A percentile compares a stretch with the other conserved stretches of the same genome.
Conservation (phyloP, 2,888 invertebrate species). For the Heliconius ethilla region DNA sequence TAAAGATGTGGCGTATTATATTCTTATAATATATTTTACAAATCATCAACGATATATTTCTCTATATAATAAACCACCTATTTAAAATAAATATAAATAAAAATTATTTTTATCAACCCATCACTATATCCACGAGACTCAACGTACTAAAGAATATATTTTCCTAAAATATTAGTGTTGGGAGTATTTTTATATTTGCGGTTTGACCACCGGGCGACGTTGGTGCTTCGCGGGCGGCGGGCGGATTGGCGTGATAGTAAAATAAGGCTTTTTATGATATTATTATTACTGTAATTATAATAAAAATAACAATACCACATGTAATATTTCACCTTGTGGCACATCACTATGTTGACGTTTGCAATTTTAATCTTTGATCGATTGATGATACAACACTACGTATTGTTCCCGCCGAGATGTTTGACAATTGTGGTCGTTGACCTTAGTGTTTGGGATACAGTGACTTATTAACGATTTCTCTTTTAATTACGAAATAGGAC, state of each 20-base stretch:
- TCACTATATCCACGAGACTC: constrained; percentile 4
- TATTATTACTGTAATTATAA: constrained; percentile 4
- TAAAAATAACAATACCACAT: constrained; percentile 42
- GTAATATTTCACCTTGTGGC: constrained; percentile 52
- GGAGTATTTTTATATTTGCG: constrained; percentile 61
- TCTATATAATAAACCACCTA: background rate
- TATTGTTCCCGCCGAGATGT: background rate
- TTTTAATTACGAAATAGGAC: background rate
- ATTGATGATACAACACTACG: constrained; percentile 45
- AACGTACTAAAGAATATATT: constrained; percentile 37
- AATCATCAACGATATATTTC: constrained; percentile 2
- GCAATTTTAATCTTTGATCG: constrained; percentile 46
- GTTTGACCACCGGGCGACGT: constrained; percentile 75
- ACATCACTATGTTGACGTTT: constrained; percentile 57
- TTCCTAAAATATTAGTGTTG: constrained; percentile 34
- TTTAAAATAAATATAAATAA: constrained; percentile 5
- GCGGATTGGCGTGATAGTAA: constrained; percentile 44
- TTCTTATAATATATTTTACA: background rate
- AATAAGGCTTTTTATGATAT: constrained; percentile 57
- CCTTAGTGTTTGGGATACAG: background rate
- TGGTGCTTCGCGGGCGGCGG: constrained; percentile 71
- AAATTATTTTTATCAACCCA: constrained; percentile 16
- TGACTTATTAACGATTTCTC: background rate
- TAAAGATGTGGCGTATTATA: background rate
- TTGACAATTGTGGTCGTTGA: constrained; percentile 3